phyloP scores from a whole-genome alignment of 2,797 vertebrate species.

The Acanthiza pusilla region DNA sequence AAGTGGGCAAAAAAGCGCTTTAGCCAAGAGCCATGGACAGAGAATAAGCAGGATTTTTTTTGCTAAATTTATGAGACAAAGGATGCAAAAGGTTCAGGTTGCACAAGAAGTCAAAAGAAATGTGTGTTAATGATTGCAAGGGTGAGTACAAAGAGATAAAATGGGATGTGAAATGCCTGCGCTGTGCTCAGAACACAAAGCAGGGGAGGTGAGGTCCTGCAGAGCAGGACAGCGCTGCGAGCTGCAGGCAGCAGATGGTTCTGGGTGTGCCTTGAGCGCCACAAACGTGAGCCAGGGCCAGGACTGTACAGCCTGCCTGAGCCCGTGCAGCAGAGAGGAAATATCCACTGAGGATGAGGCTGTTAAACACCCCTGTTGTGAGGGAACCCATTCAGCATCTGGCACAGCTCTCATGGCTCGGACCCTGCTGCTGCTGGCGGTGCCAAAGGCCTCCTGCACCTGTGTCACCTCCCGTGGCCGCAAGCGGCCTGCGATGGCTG shows the following conservation, averaged over 20 bases:
- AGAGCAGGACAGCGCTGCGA: not conserved
- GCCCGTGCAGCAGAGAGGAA: not conserved
- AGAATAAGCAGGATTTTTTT: not conserved
- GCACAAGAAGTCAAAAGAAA: not conserved
- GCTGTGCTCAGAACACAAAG: not conserved
- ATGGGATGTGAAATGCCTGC: not conserved
- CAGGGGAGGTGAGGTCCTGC: not conserved
- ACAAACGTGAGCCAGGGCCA: not conserved
- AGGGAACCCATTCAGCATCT: not conserved
- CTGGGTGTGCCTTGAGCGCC: not conserved
- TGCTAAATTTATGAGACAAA: not conserved
- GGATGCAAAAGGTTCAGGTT: not conserved
- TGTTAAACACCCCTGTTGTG: not conserved
- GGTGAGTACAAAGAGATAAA: not conserved
- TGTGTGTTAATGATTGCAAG: not conserved
- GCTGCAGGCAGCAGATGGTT: not conserved
- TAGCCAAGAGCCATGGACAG: not conserved
- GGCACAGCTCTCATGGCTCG: not conserved
- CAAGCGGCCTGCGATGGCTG: not conserved
- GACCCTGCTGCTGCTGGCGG: not conserved
- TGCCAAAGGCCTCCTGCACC: conserved; percentile 1
- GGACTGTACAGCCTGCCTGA: not conserved
- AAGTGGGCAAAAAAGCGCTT: not conserved
- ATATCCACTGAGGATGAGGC: not conserved
- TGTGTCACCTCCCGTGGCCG: not conserved